Percentiles rank a stretch among this genome's conserved stretches.
phyloP scores from a whole-genome alignment of 64 coral and sea anemone species.

The Pocillopora damicornis region DNA sequence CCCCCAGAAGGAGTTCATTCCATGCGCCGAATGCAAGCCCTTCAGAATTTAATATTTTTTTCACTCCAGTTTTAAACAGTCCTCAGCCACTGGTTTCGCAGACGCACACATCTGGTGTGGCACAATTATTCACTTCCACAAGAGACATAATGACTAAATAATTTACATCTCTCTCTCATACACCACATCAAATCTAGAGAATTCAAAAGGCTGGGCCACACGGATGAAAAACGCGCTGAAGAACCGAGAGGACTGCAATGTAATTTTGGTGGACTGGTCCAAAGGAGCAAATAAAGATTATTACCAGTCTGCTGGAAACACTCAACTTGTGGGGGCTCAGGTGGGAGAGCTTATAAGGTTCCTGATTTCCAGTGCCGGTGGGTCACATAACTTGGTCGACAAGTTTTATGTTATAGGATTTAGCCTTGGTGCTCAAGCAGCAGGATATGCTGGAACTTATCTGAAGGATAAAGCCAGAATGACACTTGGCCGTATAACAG shows the following conservation, averaged over 20 bases:
- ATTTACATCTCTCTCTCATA: too few relatives aligned
- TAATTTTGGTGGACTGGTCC: conserved; percentile 66
- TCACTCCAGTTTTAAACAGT: too few relatives aligned
- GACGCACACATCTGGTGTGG: too few relatives aligned
- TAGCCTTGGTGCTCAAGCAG: conserved; percentile 42
- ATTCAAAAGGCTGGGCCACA: neutral
- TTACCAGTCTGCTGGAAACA: conserved; percentile 23
- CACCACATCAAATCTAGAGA: neutral
- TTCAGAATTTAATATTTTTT: too few relatives aligned
- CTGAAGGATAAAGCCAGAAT: neutral
- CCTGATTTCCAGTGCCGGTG: neutral
- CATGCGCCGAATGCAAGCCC: too few relatives aligned
- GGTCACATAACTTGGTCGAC: neutral
- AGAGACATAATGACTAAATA: too few relatives aligned
- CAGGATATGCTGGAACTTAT: conserved; percentile 28
- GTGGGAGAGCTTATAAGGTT: conserved; percentile 39
- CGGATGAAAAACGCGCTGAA: conserved; percentile 46
- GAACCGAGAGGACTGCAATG: conserved; percentile 23
- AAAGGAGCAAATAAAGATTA: conserved; percentile 36
- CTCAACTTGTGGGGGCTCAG: conserved; percentile 55
- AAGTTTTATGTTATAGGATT: conserved; percentile 37
- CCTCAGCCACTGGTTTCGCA: too few relatives aligned
- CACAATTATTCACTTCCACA: too few relatives aligned
- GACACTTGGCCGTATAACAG: conserved; percentile 39
- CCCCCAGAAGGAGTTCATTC: too few relatives aligned